Percentiles rank a stretch among this genome's conserved stretches.
Evolutionary conservation across 1,140 invertebrate species (phyloP).

Genomic region (Neodiprion virginianus): DNA sequence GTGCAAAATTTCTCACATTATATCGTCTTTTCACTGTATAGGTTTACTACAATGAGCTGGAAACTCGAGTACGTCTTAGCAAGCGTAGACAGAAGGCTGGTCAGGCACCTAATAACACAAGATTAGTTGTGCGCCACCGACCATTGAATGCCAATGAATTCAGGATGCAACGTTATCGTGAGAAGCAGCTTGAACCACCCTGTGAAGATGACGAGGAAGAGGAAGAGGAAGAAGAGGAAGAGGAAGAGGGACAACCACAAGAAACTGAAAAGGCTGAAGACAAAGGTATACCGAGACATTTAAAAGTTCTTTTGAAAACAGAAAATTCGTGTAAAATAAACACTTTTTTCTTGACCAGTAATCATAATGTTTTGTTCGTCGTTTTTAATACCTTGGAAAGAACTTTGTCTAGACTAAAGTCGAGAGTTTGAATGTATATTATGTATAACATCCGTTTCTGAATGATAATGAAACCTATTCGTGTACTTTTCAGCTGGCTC

Average conservation of each 20-base stretch:
- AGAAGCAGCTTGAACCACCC: slow-evolving; percentile 88
- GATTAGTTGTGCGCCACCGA: slow-evolving; percentile 89
- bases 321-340: too few relatives aligned
- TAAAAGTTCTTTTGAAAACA: too few relatives aligned
- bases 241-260: slow-evolving; percentile 46
- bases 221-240: slow-evolving; percentile 57
- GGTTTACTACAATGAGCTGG: slow-evolving; percentile 96
- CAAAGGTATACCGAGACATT: slow-evolving; percentile 35
- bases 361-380: too few relatives aligned
- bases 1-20: slow-evolving; percentile 13
- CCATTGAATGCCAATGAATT: slow-evolving; percentile 87
- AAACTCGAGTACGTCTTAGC: slow-evolving; percentile 91
- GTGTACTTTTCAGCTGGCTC: slow-evolving; percentile 30
- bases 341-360: too few relatives aligned
- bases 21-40: slow-evolving; percentile 22
- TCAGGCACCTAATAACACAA: slow-evolving; percentile 78
- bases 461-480: neutral
- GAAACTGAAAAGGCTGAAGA: slow-evolving; percentile 46
- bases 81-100: slow-evolving; percentile 85
- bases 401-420: too few relatives aligned
- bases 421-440: too few relatives aligned
- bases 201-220: slow-evolving; percentile 80
- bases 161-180: slow-evolving; percentile 83
- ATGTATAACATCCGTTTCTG: too few relatives aligned
- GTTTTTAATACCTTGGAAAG: too few relatives aligned